phyloP scores from a whole-genome alignment of 2,888 invertebrate species.

The Nowickia ferox region DNA sequence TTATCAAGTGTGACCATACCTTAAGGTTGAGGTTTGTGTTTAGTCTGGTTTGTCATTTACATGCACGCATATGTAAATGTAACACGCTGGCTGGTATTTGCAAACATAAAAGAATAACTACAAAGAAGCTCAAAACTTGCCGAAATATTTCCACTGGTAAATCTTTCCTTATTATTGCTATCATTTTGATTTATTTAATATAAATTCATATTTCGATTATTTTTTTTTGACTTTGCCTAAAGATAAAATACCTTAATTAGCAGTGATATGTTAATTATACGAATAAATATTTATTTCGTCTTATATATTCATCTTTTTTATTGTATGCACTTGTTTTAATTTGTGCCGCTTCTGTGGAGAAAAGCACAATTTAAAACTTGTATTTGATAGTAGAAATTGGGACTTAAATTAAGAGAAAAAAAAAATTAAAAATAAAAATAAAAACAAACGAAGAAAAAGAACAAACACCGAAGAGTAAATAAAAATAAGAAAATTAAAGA shows the following conservation, averaged over 20 bases:
- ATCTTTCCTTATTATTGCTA: background rate
- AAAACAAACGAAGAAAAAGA: slow-evolving; percentile 6
- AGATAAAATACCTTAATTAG: slow-evolving; percentile 51
- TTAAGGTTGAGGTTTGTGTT: too few species aligned
- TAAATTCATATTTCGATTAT: background rate
- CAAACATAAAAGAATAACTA: too few species aligned
- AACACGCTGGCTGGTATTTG: too few species aligned
- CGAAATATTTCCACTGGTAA: too few species aligned
- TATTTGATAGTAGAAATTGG: slow-evolving; percentile 21
- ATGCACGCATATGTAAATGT: too few species aligned
- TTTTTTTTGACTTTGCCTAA: slow-evolving; percentile 23
- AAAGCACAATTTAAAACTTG: slow-evolving; percentile 31
- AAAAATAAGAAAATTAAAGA: slow-evolving; percentile 36
- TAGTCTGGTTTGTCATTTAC: too few species aligned
- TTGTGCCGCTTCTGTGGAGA: slow-evolving; percentile 15
- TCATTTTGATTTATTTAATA: background rate
- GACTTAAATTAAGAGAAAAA: background rate
- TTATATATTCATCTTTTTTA: background rate
- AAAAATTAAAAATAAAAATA: too few species aligned
- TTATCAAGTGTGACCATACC: too few species aligned
- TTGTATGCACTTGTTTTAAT: background rate
- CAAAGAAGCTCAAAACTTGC: too few species aligned
- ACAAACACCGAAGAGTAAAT: background rate
- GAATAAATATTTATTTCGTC: background rate
- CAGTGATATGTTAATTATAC: slow-evolving; percentile 36